Conservation (phyloP, 1,140 invertebrate species). For the Branchinecta lindahli region DNA sequence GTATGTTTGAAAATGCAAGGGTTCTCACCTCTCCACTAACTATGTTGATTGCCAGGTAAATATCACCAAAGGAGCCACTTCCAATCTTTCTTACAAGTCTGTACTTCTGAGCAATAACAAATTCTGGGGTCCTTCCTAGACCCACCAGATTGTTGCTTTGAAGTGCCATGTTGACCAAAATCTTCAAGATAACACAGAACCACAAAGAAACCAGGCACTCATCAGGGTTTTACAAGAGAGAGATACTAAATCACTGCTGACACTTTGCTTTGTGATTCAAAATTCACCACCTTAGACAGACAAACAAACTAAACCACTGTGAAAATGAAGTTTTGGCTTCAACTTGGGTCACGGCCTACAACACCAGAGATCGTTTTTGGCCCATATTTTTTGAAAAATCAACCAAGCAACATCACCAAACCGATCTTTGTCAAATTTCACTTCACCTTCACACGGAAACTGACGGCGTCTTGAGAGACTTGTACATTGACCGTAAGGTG, state of each 20-base stretch:
- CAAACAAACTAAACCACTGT: neutral
- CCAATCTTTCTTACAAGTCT: slow-evolving; percentile 91
- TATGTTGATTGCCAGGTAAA: slow-evolving; percentile 92
- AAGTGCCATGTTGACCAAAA: neutral
- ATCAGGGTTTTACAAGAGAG: neutral
- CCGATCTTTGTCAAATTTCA: neutral
- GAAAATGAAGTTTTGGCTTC: neutral
- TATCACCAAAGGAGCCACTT: slow-evolving; percentile 97
- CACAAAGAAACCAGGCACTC: neutral
- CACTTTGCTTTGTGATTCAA: neutral
- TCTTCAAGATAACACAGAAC: neutral
- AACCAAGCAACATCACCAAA: neutral
- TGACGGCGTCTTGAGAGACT: neutral
- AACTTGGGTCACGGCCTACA: too few relatives aligned
- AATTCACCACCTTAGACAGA: neutral
- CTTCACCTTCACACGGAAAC: neutral
- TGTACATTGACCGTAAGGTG: too few relatives aligned
- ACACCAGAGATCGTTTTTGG: neutral
- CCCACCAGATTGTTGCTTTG: slow-evolving; percentile 7
- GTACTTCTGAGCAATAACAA: slow-evolving; percentile 80
- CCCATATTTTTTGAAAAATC: neutral
- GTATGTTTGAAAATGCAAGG: slow-evolving; percentile 13
- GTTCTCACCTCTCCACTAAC: slow-evolving; percentile 74
- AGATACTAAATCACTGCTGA: neutral
- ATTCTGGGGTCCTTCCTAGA: slow-evolving; percentile 35